A percentile compares a stretch with the other conserved stretches of the same genome.
These are phyloP conservation scores for Plecotus auritus DNA, from an alignment of 2,113 vertebrate species.

Conservation along the genomic window DNA sequence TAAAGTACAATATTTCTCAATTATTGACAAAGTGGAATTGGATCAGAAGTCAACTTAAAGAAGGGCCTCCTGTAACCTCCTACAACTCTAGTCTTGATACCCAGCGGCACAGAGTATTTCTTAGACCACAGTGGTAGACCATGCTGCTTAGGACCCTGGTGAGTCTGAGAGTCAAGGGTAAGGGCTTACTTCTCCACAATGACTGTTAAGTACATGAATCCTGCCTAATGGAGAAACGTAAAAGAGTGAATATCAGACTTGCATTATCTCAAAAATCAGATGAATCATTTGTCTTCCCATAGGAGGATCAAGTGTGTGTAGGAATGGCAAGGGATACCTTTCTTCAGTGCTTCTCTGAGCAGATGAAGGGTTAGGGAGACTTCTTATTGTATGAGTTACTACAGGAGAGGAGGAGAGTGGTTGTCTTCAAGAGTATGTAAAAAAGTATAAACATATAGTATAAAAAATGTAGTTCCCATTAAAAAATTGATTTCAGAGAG, in stretches of 20 bases:
- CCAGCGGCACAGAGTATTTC: background rate
- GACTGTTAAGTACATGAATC: background rate
- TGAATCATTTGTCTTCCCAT: background rate
- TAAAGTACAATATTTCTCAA: background rate
- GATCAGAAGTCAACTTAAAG: background rate
- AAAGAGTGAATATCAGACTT: background rate
- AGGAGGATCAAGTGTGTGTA: background rate
- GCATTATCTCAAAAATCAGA: background rate
- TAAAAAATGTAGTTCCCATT: background rate
- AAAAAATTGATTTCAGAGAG: background rate
- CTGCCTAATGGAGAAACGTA: background rate
- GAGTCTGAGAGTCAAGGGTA: background rate
- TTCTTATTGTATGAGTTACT: background rate
- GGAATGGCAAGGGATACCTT: background rate
- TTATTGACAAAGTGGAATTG: background rate
- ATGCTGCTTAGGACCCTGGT: too few species aligned
- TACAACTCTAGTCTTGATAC: background rate
- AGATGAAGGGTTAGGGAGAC: background rate
- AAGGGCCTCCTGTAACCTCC: background rate
- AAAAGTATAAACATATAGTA: background rate
- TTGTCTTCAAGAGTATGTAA: background rate
- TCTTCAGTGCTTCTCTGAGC: background rate
- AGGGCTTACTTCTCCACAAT: background rate
- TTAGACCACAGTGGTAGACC: background rate
- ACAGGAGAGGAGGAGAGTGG: background rate